Evolutionary conservation across 2,113 vertebrate species (phyloP).

Genomic region (Polypterus senegalus): DNA sequence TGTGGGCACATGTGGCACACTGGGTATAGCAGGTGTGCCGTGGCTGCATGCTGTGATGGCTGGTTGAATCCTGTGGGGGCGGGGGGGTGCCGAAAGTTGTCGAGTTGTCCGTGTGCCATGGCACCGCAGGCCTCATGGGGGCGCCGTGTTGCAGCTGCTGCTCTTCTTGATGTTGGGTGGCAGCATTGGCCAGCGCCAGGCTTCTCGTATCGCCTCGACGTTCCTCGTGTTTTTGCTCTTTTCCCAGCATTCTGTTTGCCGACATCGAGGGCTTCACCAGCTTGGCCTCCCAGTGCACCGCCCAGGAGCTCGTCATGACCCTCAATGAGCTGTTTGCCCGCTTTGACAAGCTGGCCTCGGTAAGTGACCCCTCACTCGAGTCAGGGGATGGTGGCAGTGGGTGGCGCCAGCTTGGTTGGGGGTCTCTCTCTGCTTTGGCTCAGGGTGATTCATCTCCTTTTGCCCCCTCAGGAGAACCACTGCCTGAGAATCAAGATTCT

Average conservation of each 20-base stretch:
- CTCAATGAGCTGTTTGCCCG: slow-evolving; percentile 90
- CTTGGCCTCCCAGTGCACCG: slow-evolving; percentile 87
- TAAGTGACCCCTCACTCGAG: slow-evolving; percentile 35
- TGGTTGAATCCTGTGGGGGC: no score
- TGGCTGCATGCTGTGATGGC: no score
- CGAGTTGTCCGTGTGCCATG: no score
- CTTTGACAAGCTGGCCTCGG: slow-evolving; percentile 86
- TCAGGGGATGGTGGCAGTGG: slow-evolving; percentile 5
- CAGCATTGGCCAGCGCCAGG: neutral
- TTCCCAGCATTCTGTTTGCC: slow-evolving; percentile 78
- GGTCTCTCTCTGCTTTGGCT: slow-evolving; percentile 5
- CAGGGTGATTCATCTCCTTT: neutral
- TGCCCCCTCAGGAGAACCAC: slow-evolving; percentile 71
- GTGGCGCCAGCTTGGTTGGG: slow-evolving; percentile 6
- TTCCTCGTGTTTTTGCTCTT: neutral
- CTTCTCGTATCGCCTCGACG: neutral
- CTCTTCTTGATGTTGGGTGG: no score
- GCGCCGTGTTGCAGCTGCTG: no score
- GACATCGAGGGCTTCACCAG: slow-evolving; percentile 95
- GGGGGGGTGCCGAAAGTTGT: no score
- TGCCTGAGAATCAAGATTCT: slow-evolving; percentile 92
- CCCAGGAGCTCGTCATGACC: slow-evolving; percentile 92
- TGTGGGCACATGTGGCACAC: no score
- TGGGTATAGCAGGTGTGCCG: no score
- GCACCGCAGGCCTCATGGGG: no score